A percentile compares a stretch with the other conserved stretches of the same genome.
Evolutionary conservation across 2,113 vertebrate genomes (phyloP).

Genomic region (Hemicordylus capensis): DNA sequence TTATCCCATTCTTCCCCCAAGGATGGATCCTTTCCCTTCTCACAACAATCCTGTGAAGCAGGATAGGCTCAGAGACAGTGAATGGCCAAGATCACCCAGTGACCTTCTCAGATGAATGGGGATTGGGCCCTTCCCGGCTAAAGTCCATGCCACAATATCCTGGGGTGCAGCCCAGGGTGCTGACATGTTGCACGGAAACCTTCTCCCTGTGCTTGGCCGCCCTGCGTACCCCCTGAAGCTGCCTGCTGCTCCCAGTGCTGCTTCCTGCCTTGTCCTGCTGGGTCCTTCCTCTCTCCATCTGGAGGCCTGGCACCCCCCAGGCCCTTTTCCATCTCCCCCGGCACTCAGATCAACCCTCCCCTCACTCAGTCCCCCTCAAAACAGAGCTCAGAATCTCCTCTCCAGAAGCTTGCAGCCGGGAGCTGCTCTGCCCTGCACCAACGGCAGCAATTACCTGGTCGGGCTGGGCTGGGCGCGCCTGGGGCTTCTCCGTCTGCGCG

Average conservation of each 20-base stretch:
- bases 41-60: background rate
- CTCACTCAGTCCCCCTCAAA: no score
- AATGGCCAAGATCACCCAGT: background rate
- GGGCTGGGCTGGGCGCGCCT: background rate
- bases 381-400: background rate
- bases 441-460: constrained; percentile 35
- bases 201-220: no score
- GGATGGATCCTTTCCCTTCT: background rate
- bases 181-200: background rate
- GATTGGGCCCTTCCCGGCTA: background rate
- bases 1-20: background rate
- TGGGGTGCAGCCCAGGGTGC: background rate
- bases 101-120: background rate
- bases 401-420: background rate
- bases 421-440: constrained; percentile 12
- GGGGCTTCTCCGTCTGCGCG: background rate
- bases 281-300: background rate
- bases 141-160: background rate
- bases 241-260: background rate
- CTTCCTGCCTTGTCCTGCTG: background rate
- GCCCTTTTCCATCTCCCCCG: background rate
- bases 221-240: no score
- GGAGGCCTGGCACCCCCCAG: background rate
- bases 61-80: no score
- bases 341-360: background rate